Evolutionary conservation across 2,113 vertebrate genomes (phyloP).

Genomic region (Amazona guildingii): DNA sequence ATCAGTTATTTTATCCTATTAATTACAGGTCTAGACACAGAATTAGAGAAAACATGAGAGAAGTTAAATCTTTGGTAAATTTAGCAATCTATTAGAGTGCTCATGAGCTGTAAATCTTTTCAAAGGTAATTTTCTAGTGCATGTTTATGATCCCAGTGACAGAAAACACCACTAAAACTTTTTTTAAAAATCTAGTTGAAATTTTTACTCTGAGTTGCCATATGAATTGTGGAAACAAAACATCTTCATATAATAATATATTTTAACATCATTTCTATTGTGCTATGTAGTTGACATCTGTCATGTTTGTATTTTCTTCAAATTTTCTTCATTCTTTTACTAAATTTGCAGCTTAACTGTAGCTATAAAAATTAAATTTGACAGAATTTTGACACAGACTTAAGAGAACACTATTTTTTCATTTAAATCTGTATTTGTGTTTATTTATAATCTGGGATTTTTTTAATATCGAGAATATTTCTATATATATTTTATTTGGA

Average conservation of each 20-base stretch:
- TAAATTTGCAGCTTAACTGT: not conserved
- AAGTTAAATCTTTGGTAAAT: constrained; percentile 19
- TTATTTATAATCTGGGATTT: rapidly evolving
- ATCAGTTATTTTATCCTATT: constrained; percentile 23
- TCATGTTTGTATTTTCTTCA: not conserved
- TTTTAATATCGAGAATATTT: constrained; percentile 10
- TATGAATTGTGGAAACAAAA: not conserved
- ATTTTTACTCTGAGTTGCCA: not conserved
- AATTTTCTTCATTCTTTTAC: not conserved
- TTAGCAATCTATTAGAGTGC: not conserved
- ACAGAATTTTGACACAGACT: not conserved
- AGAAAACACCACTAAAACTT: constrained; percentile 11
- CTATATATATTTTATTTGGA: not conserved
- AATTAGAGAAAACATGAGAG: not conserved
- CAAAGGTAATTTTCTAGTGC: constrained; percentile 21
- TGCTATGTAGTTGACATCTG: not conserved
- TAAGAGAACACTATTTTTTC: not conserved
- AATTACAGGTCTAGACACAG: constrained; percentile 16
- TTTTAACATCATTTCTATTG: not conserved
- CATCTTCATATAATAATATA: not conserved
- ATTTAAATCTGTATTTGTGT: not conserved
- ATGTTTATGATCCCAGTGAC: not conserved
- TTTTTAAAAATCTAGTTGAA: not conserved
- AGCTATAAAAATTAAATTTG: not conserved
- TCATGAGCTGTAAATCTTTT: constrained; percentile 21